These are phyloP conservation scores for Phenganax stokvisi DNA, from an alignment of 92 coral and sea anemone genomes.

Conservation along the genomic window DNA sequence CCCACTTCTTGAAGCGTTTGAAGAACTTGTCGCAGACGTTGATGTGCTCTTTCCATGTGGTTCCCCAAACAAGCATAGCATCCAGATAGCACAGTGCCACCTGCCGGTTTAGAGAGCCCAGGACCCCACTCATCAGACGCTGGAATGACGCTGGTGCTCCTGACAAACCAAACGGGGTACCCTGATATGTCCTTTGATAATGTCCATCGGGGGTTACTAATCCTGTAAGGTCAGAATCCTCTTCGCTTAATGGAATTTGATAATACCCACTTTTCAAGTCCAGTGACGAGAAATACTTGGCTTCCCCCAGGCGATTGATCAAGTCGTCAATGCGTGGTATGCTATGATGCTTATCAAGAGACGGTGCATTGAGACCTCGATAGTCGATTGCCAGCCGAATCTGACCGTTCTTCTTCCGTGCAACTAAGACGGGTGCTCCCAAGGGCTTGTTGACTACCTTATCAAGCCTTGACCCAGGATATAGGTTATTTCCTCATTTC, in stretches of 20 bases:
- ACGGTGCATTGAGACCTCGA: not conserved
- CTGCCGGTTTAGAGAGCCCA: not conserved
- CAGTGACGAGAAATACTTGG: conserved; percentile 1
- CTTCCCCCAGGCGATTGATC: not conserved
- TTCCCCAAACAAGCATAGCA: not conserved
- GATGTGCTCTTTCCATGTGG: not conserved
- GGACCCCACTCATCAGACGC: not conserved
- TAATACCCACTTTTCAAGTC: conserved; percentile 5
- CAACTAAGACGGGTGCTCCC: conserved; percentile 16
- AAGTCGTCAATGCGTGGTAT: not conserved
- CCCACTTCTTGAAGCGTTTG: conserved; percentile 1
- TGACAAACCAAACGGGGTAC: not conserved
- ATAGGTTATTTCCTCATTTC: not conserved
- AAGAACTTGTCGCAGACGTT: not conserved
- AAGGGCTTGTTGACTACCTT: not conserved
- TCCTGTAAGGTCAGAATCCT: not conserved
- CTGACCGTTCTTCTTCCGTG: conserved; percentile 15
- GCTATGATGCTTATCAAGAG: not conserved
- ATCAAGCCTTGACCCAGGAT: not conserved
- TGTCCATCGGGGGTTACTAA: not conserved
- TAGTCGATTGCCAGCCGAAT: conserved; percentile 12
- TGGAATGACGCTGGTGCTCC: not conserved
- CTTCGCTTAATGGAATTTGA: not conserved
- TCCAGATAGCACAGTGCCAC: not conserved
- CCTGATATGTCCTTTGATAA: not conserved